Conservation (phyloP, 1,140 invertebrate genomes). For the Gerris buenoi region DNA sequence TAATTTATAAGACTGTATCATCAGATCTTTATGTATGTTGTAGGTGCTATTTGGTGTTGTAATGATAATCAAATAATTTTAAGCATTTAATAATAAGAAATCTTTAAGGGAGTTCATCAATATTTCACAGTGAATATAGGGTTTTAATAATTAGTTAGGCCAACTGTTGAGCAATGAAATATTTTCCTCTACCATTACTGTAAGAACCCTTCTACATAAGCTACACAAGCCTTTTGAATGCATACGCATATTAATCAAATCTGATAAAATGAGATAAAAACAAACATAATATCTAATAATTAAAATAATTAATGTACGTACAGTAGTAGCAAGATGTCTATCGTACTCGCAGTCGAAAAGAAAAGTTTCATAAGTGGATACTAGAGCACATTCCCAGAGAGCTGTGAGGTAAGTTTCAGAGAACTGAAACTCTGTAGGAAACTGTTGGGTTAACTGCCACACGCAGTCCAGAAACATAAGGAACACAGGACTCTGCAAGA, state of each 20-base stretch:
- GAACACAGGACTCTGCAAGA: constrained; percentile 75
- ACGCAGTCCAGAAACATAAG: constrained; percentile 83
- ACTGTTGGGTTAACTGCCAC: constrained; percentile 80
- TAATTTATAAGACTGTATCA: no score
- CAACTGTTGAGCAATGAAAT: not conserved
- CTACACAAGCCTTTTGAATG: no score
- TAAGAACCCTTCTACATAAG: not conserved
- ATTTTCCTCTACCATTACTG: not conserved
- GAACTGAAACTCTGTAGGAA: constrained; percentile 76
- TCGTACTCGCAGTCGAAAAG: constrained; percentile 72
- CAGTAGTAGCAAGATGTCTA: constrained; percentile 38
- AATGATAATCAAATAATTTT: no score
- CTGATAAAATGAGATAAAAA: not conserved
- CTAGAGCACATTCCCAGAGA: constrained; percentile 72
- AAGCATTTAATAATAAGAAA: no score
- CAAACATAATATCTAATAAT: not conserved
- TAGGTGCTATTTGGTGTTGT: no score
- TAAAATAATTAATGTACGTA: constrained; percentile 24
- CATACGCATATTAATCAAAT: not conserved
- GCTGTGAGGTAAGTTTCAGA: constrained; percentile 82
- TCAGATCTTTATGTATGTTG: no score
- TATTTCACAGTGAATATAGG: no score
- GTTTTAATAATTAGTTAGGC: not conserved
- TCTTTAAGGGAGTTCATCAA: no score
- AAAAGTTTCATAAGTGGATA: constrained; percentile 83